Evolutionary conservation across 2,113 vertebrate genomes (phyloP).

Genomic region (Brachirus orientalis): DNA sequence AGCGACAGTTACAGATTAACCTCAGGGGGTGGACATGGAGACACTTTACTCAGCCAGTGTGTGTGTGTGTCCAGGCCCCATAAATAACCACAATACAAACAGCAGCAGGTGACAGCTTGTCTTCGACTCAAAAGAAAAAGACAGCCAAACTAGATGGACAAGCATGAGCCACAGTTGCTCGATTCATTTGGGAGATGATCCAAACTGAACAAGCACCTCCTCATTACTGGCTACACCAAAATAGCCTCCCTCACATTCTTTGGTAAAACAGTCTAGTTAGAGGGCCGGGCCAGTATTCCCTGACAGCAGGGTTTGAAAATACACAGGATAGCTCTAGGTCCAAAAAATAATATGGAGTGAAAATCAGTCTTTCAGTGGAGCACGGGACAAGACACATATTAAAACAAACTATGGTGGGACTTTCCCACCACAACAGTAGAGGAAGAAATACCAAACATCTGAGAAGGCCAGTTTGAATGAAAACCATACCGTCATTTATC

Average conservation of each 20-base stretch:
- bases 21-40: constrained; percentile 11
- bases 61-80: not conserved
- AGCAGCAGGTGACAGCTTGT: not conserved
- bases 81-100: constrained; percentile 2
- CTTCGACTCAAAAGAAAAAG: constrained; percentile 11
- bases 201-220: constrained; percentile 45
- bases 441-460: not conserved
- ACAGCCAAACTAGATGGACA: constrained; percentile 3
- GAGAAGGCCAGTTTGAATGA: not conserved
- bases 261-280: constrained; percentile 42
- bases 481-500: not conserved
- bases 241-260: constrained; percentile 59
- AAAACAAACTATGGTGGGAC: not conserved
- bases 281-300: constrained; percentile 33
- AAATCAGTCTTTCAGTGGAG: not conserved
- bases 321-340: constrained; percentile 20
- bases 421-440: not conserved
- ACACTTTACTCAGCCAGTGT: not conserved
- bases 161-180: constrained; percentile 19
- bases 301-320: constrained; percentile 46
- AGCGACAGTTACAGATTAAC: not conserved
- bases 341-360: constrained; percentile 5
- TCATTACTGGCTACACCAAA: constrained; percentile 54
- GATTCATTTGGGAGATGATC: constrained; percentile 34
- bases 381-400: not conserved